Evolutionary conservation across 2,888 invertebrate genomes (phyloP), one percentile per base, ranked within the genome.

Genomic region (Diogma glabrata): DNA sequence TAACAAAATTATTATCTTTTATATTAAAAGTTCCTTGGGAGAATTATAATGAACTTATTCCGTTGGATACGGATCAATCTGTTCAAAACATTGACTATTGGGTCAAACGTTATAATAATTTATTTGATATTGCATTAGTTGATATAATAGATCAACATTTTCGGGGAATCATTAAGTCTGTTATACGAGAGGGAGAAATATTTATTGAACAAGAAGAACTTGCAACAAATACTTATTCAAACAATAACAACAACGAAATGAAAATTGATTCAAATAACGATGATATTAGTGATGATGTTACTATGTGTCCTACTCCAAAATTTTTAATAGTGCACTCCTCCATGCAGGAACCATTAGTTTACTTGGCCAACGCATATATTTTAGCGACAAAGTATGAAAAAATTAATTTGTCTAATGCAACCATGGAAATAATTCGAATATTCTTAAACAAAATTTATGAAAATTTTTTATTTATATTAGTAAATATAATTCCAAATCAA

Each of bases 1-100:
- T 43, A 43, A 43, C n/a, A 43, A 43, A 43, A 43, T 43, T 43
- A 22, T 23, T 43, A 22, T 43, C 43, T 43, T 43, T 43, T 43
- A 43, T 43, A 43, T 43, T 43, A 43, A 43, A 43, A 43, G 43
- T 43, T 22, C 43, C 43, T 14, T 43, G 43, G 43, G 43, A 43
- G 43, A 43, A n/a, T 43, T 43, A 43, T 22, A n/a, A 22, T 7
- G 23, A 43, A 22, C 43, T 20, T 22, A 9, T 43, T 22, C 43
- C 43, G 23, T 22, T 43, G 22, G 43, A 43, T 22, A 22, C 23
- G 3, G 40, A 43, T 1, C 19, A 12, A 6, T 12, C 43, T 8
- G 16, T 43, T 14, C n/a, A n/a, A n/a, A 23, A 43, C 9, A 12
- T 3, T 6, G 43, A 43, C 14, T 43, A 22, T 22, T 23, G 20